Percentiles rank a stretch among this genome's conserved stretches.
Conservation (phyloP, 2,797 vertebrate genomes). For the Acestrorhynchus altus region DNA sequence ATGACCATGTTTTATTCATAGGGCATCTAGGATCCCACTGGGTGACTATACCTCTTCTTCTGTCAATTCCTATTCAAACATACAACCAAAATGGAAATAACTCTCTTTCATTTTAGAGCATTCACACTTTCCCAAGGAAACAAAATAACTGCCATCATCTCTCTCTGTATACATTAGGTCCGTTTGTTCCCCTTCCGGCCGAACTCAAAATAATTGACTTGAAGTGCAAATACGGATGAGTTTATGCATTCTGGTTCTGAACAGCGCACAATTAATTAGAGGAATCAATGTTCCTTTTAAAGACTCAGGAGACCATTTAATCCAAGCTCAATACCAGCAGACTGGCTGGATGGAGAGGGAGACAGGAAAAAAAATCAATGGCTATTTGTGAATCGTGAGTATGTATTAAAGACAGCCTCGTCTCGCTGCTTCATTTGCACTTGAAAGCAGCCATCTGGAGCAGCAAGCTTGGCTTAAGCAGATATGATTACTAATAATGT, state of each 20-base stretch:
- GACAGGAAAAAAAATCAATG: slow-evolving; percentile 91
- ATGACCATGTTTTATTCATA: slow-evolving; percentile 66
- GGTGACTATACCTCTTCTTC: slow-evolving; percentile 73
- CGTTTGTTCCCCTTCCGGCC: slow-evolving; percentile 81
- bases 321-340: slow-evolving; percentile 98
- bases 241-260: slow-evolving; percentile 91
- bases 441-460: slow-evolving; percentile 99
- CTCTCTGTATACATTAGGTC: slow-evolving; percentile 77
- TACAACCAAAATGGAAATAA: slow-evolving; percentile 62
- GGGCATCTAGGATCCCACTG: slow-evolving; percentile 72
- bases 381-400: slow-evolving; percentile 99
- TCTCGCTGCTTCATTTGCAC: slow-evolving; percentile 99
- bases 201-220: slow-evolving; percentile 89
- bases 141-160: slow-evolving; percentile 79
- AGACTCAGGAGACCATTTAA: slow-evolving; percentile 99
- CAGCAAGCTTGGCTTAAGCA: slow-evolving; percentile 99
- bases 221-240: slow-evolving; percentile 86
- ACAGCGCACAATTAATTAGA: slow-evolving; percentile 98
- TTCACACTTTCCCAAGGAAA: slow-evolving; percentile 79
- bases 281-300: slow-evolving; percentile 99
- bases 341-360: slow-evolving; percentile 93
- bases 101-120: slow-evolving; percentile 76
- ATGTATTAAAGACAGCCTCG: slow-evolving; percentile 99
- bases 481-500: slow-evolving; percentile 99
- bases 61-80: slow-evolving; percentile 70